Evolutionary conservation across 2,113 vertebrate genomes (phyloP).

Genomic region (Tragelaphus imberbis): DNA sequence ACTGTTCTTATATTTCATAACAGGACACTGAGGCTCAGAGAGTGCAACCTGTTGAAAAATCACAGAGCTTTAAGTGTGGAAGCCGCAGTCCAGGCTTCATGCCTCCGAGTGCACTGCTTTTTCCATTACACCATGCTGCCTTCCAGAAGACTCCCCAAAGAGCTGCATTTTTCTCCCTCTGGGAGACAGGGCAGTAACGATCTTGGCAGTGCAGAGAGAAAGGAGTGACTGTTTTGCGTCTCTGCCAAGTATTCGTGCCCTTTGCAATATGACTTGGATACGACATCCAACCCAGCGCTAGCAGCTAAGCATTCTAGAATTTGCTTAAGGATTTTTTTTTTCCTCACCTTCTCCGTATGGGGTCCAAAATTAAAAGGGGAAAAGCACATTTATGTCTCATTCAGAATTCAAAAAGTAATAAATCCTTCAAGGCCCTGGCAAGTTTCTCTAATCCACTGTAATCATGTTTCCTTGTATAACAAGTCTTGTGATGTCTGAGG

Average conservation of each 20-base stretch:
- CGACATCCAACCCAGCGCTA: not conserved
- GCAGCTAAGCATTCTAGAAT: conserved; percentile 49
- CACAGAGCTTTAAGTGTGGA: not conserved
- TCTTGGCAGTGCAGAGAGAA: conserved; percentile 40
- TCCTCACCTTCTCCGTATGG: conserved; percentile 31
- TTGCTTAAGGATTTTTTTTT: conserved; percentile 56
- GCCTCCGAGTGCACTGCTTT: not conserved
- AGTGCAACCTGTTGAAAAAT: not conserved
- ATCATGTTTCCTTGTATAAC: conserved; percentile 72
- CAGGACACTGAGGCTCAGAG: not conserved
- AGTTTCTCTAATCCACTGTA: conserved; percentile 66
- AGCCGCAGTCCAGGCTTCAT: not conserved
- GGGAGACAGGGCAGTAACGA: conserved; percentile 44
- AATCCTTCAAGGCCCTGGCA: conserved; percentile 76
- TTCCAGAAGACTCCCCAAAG: conserved; percentile 52
- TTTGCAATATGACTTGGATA: not conserved
- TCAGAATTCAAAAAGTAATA: conserved; percentile 70
- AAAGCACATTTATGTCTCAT: conserved; percentile 67
- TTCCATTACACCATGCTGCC: conserved; percentile 27
- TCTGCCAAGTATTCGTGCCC: conserved; percentile 38
- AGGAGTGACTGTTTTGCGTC: conserved; percentile 34
- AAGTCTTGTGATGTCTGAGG: conserved; percentile 74
- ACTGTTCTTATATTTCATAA: not conserved
- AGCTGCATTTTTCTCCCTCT: conserved; percentile 37
- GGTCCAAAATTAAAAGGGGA: conserved; percentile 63